These are phyloP conservation scores for Anastrepha ludens DNA, from an alignment of 1,140 invertebrate species.

Conservation along the genomic window DNA sequence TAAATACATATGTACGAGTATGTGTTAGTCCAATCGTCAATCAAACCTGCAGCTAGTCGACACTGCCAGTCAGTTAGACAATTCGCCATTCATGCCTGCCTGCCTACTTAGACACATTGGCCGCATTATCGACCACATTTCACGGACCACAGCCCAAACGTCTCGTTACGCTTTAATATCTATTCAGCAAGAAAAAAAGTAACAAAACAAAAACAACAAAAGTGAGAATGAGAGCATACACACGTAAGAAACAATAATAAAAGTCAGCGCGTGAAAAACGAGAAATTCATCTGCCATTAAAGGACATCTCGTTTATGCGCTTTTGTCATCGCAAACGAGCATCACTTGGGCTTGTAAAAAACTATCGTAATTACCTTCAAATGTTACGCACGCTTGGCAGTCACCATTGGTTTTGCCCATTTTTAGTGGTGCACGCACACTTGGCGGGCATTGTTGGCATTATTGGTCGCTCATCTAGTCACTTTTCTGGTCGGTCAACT, in stretches of 20 bases:
- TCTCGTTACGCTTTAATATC: conserved; percentile 25
- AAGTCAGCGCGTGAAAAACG: conserved; percentile 8
- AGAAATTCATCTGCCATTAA: background rate
- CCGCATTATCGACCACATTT: conserved; percentile 43
- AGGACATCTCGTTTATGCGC: conserved; percentile 20
- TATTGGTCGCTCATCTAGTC: background rate
- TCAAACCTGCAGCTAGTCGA: background rate
- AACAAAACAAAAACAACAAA: background rate
- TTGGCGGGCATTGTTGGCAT: background rate
- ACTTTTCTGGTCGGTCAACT: background rate
- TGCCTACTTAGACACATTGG: background rate
- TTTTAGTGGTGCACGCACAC: background rate
- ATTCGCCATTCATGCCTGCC: background rate
- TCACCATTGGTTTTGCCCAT: background rate
- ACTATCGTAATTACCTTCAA: conserved; percentile 40
- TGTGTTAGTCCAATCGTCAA: no score
- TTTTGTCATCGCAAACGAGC: conserved; percentile 20
- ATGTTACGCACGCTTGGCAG: conserved; percentile 39
- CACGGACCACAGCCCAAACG: background rate
- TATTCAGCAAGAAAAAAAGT: background rate
- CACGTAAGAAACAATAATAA: background rate
- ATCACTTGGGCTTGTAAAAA: conserved; percentile 29
- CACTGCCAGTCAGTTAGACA: background rate
- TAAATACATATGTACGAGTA: background rate
- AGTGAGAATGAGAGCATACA: background rate